phyloP scores from a whole-genome alignment of 2,113 vertebrate species.

The Chaenocephalus aceratus region DNA sequence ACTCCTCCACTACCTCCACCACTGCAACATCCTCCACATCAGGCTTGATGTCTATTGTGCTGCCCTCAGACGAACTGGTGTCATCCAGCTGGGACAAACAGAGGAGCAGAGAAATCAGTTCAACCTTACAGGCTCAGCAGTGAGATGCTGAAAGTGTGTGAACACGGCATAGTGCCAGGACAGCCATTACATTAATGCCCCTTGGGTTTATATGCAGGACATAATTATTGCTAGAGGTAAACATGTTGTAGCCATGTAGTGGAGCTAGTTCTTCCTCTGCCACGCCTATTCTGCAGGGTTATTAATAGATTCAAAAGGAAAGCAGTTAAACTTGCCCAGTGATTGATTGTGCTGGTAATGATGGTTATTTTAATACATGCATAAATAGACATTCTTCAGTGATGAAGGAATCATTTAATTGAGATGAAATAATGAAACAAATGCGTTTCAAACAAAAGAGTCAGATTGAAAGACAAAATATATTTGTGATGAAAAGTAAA shows the following conservation, averaged over 20 bases:
- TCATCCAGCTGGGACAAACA: slow-evolving; percentile 86
- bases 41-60: slow-evolving; percentile 97
- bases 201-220: slow-evolving; percentile 42
- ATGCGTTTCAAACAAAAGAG: background rate
- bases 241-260: slow-evolving; percentile 40
- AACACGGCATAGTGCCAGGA: slow-evolving; percentile 12
- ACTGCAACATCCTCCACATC: slow-evolving; percentile 93
- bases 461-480: background rate
- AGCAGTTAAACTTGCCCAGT: slow-evolving; percentile 50
- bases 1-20: slow-evolving; percentile 95
- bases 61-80: slow-evolving; percentile 96
- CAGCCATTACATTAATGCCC: slow-evolving; percentile 41
- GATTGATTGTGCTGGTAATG: slow-evolving; percentile 39
- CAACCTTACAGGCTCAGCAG: slow-evolving; percentile 23
- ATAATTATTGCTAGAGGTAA: slow-evolving; percentile 46
- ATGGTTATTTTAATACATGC: slow-evolving; percentile 21
- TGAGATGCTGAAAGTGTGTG: slow-evolving; percentile 15
- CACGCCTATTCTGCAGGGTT: slow-evolving; percentile 6
- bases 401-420: slow-evolving; percentile 4
- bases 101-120: slow-evolving; percentile 35
- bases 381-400: slow-evolving; percentile 26
- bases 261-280: background rate
- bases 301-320: slow-evolving; percentile 40
- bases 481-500: background rate
- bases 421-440: slow-evolving; percentile 14